Evolutionary conservation across 2,797 vertebrate species (phyloP), one percentile per base, ranked within the genome.

Genomic region (Macropodus opercularis): DNA sequence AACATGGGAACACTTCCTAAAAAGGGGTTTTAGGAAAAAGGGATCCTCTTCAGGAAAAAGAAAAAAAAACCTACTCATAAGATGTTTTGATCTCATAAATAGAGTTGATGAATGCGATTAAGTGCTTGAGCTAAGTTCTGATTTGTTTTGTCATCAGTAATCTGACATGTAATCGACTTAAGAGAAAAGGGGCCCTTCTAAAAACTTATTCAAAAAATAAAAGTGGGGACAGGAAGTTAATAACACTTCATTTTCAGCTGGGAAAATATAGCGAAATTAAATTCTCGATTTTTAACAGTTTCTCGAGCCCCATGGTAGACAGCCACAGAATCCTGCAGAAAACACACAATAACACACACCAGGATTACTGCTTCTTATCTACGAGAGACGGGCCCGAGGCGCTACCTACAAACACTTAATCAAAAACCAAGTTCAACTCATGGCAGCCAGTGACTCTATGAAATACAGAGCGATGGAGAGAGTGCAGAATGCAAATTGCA

Each of bases 391-490:
- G 63, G 83, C 90, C 87, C 31, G 56, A 87, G 91, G 90, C 89
- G 18, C 83, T 87, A 90, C 90, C 88, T 87, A 86, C 84, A 90
- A 93, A 93, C 89, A 91, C 88, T 92, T 91, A 86, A 91, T 91
- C 89, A 92, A 89, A 89, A 91, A 88, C 84, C 83, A 86, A 90
- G 85, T 90, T 92, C 81, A 86, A 90, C 88, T 87, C 73, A 23
- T 80, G 81, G 77, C 81, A 82, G 79, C 74, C 72, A 29, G 74
- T 69, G 80, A 85, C 79, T 90, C 85, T 81, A 75, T 77, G 75
- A 89, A 90, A 85, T 82, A 79, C 75, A 71, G 72, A 81, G 81
- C 68, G 85, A 88, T 63, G 73, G 79, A 81, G 77, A 81, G 83
- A 83, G 85, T 49, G 68, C 7, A 58, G 77, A 81, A 89, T 89